Conservation (phyloP, 2,888 invertebrate species). For the Temnothorax rugatulus region DNA sequence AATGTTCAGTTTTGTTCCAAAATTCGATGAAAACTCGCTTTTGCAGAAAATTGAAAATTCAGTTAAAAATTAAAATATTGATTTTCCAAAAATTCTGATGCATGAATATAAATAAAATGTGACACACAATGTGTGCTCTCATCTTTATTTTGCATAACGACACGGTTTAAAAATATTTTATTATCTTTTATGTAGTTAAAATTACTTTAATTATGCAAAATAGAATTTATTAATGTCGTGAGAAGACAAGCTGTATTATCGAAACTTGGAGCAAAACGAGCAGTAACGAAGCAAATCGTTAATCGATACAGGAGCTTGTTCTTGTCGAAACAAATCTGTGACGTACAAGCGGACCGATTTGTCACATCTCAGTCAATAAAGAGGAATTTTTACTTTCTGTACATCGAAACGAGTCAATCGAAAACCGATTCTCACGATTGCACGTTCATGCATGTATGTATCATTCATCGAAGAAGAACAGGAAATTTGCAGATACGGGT, state of each 20-base stretch:
- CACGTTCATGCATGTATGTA: constrained; percentile 64
- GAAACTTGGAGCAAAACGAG: constrained; percentile 13
- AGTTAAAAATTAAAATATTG: constrained; percentile 4
- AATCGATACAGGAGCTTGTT: constrained; percentile 42
- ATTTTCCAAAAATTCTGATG: not conserved
- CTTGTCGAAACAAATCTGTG: constrained; percentile 45
- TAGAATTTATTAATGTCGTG: not conserved
- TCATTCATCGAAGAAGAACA: constrained; percentile 17
- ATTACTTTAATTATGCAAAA: not conserved
- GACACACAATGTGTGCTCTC: not conserved
- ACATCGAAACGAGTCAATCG: constrained; percentile 47
- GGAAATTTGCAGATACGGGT: constrained; percentile 11
- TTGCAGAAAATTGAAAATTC: not conserved
- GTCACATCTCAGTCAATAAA: constrained; percentile 67
- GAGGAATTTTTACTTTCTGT: constrained; percentile 62
- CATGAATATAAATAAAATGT: not conserved
- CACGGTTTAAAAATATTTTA: not conserved
- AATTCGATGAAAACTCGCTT: constrained; percentile 1
- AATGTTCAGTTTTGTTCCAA: constrained; percentile 2
- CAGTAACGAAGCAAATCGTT: constrained; percentile 39
- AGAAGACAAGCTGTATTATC: constrained; percentile 9
- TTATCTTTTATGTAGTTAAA: not conserved
- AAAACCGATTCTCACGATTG: constrained; percentile 55
- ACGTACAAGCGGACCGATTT: constrained; percentile 51
- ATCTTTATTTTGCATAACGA: not conserved